Evolutionary conservation across 2,113 vertebrate genomes (phyloP).

Genomic region (Elanoides forficatus): DNA sequence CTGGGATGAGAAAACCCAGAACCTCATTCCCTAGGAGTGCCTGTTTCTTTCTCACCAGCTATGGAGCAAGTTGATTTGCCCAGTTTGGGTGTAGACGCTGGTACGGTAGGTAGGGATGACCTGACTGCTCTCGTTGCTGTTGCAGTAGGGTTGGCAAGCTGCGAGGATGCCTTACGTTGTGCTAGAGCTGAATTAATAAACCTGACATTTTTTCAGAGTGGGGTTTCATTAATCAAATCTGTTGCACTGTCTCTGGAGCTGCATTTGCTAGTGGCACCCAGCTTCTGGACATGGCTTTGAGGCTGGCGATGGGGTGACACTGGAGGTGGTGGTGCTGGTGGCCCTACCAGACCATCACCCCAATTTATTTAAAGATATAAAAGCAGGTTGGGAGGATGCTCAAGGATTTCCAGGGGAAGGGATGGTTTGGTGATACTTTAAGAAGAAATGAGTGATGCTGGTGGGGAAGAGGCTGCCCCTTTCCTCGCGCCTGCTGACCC

Average conservation of each 20-base stretch:
- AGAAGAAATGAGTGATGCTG: not conserved
- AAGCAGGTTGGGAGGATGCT: not conserved
- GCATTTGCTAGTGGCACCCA: not conserved
- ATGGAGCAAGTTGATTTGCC: not conserved
- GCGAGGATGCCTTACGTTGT: fast-evolving
- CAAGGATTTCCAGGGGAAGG: too few species aligned
- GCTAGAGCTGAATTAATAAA: not conserved
- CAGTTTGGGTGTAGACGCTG: fast-evolving
- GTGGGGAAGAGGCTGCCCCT: not conserved
- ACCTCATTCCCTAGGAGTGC: not conserved
- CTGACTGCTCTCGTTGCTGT: not conserved
- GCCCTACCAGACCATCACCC: not conserved
- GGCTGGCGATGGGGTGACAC: not conserved
- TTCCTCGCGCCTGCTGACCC: not conserved
- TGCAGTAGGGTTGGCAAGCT: not conserved
- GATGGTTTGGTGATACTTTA: not conserved
- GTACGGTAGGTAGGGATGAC: not conserved
- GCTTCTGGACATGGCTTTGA: not conserved
- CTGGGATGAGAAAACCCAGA: not conserved
- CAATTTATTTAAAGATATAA: not conserved
- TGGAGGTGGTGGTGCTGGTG: not conserved
- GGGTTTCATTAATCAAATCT: not conserved
- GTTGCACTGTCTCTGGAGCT: not conserved
- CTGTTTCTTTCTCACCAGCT: not conserved
- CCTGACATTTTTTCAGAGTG: not conserved